A percentile compares a stretch with the other conserved stretches of the same genome.
Conservation (phyloP, 30 jellyfish, hydroid and myxozoan genomes). For the Nemopilema nomurai region DNA sequence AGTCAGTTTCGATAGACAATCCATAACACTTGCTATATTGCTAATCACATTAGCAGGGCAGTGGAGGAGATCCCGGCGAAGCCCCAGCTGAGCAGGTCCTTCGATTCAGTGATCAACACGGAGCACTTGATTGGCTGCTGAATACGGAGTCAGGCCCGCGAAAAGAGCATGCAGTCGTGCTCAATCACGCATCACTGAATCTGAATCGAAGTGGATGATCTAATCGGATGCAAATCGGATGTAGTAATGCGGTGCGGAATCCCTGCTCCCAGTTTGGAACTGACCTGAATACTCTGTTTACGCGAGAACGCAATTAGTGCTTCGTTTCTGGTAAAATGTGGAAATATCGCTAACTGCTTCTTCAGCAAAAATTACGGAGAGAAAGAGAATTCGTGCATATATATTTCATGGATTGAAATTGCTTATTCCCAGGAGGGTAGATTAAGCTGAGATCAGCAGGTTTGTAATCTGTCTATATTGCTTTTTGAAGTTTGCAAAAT, state of each 20-base stretch:
- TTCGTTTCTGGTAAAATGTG: slow-evolving; percentile 10
- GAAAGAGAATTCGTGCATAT: background rate
- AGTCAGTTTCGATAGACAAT: no score
- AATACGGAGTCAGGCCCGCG: background rate
- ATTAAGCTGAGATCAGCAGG: slow-evolving; percentile 53
- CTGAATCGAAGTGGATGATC: slow-evolving; percentile 59
- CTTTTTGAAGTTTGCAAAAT: background rate
- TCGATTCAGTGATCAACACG: slow-evolving; percentile 35
- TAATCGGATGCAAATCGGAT: slow-evolving; percentile 65
- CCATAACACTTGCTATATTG: no score
- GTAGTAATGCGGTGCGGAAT: slow-evolving; percentile 48
- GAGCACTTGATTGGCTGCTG: slow-evolving; percentile 26
- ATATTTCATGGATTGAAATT: slow-evolving; percentile 43
- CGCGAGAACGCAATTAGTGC: slow-evolving; percentile 19
- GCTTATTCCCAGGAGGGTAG: slow-evolving; percentile 46
- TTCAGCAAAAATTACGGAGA: background rate
- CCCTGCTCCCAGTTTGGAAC: slow-evolving; percentile 61
- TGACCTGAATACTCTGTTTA: slow-evolving; percentile 59
- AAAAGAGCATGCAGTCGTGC: slow-evolving; percentile 31
- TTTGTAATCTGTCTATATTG: slow-evolving; percentile 11
- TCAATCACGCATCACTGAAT: slow-evolving; percentile 41
- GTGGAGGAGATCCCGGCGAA: background rate
- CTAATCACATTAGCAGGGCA: background rate
- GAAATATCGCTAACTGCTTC: slow-evolving; percentile 1
- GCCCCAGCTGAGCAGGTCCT: slow-evolving; percentile 27